Conservation (phyloP, 2,888 invertebrate genomes). For the Drosophila hamatofila region DNA sequence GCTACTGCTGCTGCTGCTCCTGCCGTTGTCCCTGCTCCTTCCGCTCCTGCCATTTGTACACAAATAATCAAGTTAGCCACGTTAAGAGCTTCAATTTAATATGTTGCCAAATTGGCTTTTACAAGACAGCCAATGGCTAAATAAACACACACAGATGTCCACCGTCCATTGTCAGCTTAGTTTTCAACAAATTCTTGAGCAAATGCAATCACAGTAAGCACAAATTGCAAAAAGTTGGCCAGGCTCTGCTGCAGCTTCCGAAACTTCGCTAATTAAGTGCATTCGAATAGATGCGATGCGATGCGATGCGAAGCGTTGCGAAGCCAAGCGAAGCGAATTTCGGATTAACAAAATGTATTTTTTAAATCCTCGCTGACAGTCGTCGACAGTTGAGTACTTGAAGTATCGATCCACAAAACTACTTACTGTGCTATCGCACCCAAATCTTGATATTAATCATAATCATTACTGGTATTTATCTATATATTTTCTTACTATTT, state of each 20-base stretch:
- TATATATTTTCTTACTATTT: too few species aligned
- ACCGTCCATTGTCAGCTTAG: constrained; percentile 11
- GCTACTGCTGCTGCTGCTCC: background rate
- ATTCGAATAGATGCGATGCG: constrained; percentile 1
- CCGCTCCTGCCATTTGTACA: constrained; percentile 19
- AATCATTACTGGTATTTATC: too few species aligned
- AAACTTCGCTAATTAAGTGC: constrained; percentile 10
- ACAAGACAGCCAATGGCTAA: constrained; percentile 12
- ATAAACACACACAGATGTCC: constrained; percentile 6
- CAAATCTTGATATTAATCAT: background rate
- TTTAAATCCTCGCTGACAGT: background rate
- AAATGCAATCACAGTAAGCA: constrained; percentile 21
- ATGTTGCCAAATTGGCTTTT: constrained; percentile 48
- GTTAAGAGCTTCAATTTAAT: constrained; percentile 32
- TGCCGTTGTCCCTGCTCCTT: background rate
- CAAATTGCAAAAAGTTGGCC: constrained; percentile 2
- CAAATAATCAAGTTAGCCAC: constrained; percentile 46
- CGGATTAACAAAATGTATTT: constrained; percentile 7
- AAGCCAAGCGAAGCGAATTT: background rate
- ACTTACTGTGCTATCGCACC: background rate
- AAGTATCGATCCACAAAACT: background rate
- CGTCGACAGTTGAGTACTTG: background rate
- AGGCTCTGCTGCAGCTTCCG: constrained; percentile 3
- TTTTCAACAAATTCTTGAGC: constrained; percentile 12
- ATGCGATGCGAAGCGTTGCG: background rate